Base-by-base conservation (phyloP, 2,797 vertebrate species). In the Premnoplex brunnescens region DNA sequence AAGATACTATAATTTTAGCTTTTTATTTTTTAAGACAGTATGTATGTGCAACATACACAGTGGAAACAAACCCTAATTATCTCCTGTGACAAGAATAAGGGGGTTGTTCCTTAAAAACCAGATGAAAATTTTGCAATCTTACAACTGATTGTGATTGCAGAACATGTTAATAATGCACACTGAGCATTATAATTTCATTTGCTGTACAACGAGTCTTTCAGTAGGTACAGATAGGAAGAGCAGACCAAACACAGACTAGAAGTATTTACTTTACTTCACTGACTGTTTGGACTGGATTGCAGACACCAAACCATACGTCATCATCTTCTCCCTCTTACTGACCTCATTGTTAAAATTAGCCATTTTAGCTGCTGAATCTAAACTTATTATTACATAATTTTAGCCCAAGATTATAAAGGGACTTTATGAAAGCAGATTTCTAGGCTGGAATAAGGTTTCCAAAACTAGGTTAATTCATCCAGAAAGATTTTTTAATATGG, bases 341-440 rank as follows among this genome's bases (percentile, higher is more conserved):
- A 92, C 83, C 74, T 95, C 43, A 48, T 37, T 94, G 82, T 92
- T 89, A 95, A 93, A 95, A 69, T 48, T 52, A 67, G 6, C 68
- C 46, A 19, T 76, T 85, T 87, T 68, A 83, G 64, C 58, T 69
- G 46, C 77, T 80, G 71, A 27, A 79, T 55, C n/a, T 56, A 84
- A 92, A 91, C 16, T 92, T 72, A 74, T 81, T 92, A 94, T 96
- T 92, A 87, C 56, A 91, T 90, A 91, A 96, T 93, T 95, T 93
- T 78, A 90, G 48, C 88, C 83, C 85, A 92, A 74, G 85, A 18
- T 78, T 85, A 93, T 14, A 89, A 88, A 92, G 51, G 7, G 37
- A 78, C 88, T 79, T 92, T 94, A 67, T 96, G 85, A 91, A 91
- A 52, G 72, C 66, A 27, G 26, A 93, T 96, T 97, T 72, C 58